Percentiles rank a stretch among this genome's conserved stretches.
Conservation (phyloP, 2,113 vertebrate species). For the Alaudala cheleensis region DNA sequence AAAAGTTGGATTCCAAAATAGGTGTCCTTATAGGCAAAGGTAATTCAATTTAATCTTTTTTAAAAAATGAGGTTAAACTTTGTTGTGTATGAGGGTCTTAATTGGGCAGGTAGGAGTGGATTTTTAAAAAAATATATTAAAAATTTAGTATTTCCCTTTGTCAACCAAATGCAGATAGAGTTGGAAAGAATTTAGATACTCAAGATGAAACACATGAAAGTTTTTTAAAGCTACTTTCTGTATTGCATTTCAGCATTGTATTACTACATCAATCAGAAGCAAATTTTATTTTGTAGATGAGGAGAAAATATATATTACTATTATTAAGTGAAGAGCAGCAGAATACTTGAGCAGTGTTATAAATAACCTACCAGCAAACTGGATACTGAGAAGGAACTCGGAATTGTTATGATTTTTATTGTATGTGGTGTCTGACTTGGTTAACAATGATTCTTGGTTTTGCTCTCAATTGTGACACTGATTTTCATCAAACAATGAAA, state of each 20-base stretch:
- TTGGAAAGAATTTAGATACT: background rate
- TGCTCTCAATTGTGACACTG: background rate
- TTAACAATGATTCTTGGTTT: background rate
- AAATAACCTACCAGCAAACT: background rate
- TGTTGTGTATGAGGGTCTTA: background rate
- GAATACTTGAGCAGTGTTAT: background rate
- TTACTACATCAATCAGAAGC: background rate
- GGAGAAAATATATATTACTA: background rate
- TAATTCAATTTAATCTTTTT: constrained; percentile 61
- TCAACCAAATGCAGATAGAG: background rate
- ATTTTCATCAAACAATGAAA: constrained; percentile 28
- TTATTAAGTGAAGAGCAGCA: background rate
- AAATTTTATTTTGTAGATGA: background rate
- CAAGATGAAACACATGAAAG: background rate
- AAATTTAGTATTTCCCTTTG: background rate
- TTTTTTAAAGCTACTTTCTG: background rate
- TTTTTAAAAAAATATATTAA: background rate
- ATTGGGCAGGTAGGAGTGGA: background rate
- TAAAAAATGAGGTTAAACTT: background rate
- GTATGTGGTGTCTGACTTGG: background rate
- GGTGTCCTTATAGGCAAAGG: constrained; percentile 97
- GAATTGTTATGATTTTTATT: background rate
- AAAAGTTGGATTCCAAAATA: constrained; percentile 96
- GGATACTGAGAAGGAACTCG: background rate
- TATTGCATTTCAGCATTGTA: background rate